phyloP scores from a whole-genome alignment of 2,113 vertebrate genomes.

The Varanus komodoensis region DNA sequence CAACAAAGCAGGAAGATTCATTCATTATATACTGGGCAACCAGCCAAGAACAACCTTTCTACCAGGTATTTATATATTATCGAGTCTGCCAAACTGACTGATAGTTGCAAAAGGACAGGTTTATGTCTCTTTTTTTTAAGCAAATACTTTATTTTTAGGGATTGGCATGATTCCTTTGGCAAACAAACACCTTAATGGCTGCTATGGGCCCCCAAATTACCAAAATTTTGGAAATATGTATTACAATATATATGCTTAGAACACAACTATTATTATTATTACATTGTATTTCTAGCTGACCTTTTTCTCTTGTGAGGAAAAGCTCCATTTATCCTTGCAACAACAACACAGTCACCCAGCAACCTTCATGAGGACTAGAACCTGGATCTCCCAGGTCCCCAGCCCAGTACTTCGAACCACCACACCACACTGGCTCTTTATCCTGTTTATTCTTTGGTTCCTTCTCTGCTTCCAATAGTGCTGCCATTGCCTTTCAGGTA shows the following conservation, averaged over 20 bases:
- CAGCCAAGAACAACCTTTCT: slow-evolving; percentile 68
- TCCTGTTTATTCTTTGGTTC: slow-evolving; percentile 12
- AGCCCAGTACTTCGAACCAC: too few relatives aligned
- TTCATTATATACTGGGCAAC: slow-evolving; percentile 55
- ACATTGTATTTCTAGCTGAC: too few relatives aligned
- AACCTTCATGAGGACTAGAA: too few relatives aligned
- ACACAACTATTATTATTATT: not conserved
- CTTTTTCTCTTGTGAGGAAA: too few relatives aligned
- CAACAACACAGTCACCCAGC: too few relatives aligned
- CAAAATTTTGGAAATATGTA: not conserved
- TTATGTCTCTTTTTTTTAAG: not conserved
- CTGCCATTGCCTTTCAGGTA: slow-evolving; percentile 25
- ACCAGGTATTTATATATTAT: slow-evolving; percentile 55
- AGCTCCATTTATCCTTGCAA: too few relatives aligned
- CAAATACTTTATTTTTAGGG: slow-evolving; percentile 24
- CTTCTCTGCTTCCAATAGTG: slow-evolving; percentile 1
- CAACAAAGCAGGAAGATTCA: slow-evolving; percentile 54
- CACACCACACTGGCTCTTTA: too few relatives aligned
- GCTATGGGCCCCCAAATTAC: not conserved
- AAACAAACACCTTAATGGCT: slow-evolving; percentile 20
- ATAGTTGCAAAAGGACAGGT: slow-evolving; percentile 55
- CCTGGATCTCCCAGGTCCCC: too few relatives aligned
- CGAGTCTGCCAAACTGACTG: slow-evolving; percentile 52
- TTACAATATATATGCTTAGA: not conserved
- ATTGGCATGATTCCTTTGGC: slow-evolving; percentile 15